Base-by-base conservation (phyloP, 2,113 vertebrate genomes). In the Oreochromis aureus region DNA sequence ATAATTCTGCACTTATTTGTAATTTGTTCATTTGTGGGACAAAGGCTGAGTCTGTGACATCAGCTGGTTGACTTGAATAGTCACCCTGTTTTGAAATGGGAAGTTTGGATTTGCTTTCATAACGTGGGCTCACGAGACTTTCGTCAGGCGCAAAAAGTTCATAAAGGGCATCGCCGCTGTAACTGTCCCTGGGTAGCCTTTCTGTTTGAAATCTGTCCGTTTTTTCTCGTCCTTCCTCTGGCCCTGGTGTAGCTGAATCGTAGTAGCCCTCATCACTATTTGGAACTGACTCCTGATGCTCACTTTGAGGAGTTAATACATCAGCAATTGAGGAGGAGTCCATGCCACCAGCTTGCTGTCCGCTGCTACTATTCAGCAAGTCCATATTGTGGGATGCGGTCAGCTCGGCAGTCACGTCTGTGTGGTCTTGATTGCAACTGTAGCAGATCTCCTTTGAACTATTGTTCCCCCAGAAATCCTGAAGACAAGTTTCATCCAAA, bases 201-300 rank as follows among this genome's bases (percentile, higher is more conserved):
- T 98, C 97, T 59, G 96, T 96, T 56, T 89, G 95, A 9, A 96
- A 89, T 89, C 96, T 93, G 3, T 97, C 93, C 1, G 95, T 84
- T 84, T 96, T 96, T 30, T 98, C 98, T 5, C 97, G 96, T 2
- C 89, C 95, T 34, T 99, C 99, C 3, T 99, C 98, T 0, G 95
- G 98, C 69, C 98, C 98, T 1, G 99, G 98, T 0, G 99, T 99
- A 15, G 96, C 98, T 5, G 98, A 99, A 83, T 99, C 98, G 1
- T 98, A 99, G 93, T 99, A 99, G 6, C 99, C 98, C 92, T 99
- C 99, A 0, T 99, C 99, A 0, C 99, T 99, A 39, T 98, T 99
- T 1, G 98, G 98, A 46, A 97, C 98, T 0, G 99, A 99, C 78
- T 98, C 98, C 59, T 99, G 98, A 89, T 98, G 98, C 89, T 99